A percentile compares a stretch with the other conserved stretches of the same genome.
Evolutionary conservation across 2,797 vertebrate genomes (phyloP).

Genomic region (Smutsia gigantea): DNA sequence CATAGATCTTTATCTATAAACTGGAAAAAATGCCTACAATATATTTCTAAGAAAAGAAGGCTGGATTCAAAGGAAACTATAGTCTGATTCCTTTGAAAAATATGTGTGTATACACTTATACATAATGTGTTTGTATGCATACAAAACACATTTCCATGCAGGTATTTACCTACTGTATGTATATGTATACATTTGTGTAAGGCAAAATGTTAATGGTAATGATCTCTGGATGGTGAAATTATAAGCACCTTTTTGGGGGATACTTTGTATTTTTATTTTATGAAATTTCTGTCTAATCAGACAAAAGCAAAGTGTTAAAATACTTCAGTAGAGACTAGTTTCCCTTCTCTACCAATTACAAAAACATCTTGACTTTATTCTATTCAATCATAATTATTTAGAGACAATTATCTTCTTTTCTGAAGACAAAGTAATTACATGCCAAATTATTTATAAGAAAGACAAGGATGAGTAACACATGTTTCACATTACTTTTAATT

Average conservation of each 20-base stretch:
- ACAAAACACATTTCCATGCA: background rate
- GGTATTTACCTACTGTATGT: background rate
- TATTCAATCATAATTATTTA: constrained; percentile 55
- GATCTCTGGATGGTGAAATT: background rate
- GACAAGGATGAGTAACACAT: constrained; percentile 45
- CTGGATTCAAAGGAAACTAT: background rate
- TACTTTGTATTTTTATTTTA: background rate
- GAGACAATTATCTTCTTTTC: constrained; percentile 40
- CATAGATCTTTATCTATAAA: background rate
- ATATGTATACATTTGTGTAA: background rate
- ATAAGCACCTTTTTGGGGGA: background rate
- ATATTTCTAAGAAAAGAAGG: constrained; percentile 12
- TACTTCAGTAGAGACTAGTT: background rate
- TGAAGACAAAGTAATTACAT: constrained; percentile 57
- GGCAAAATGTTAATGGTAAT: background rate
- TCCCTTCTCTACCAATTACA: constrained; percentile 26
- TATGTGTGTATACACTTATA: background rate
- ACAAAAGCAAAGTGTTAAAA: constrained; percentile 37
- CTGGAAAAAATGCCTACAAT: background rate
- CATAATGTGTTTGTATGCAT: background rate
- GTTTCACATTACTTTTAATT: constrained; percentile 55
- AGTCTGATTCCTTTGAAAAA: background rate
- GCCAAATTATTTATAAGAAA: constrained; percentile 51
- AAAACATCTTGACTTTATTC: constrained; percentile 54
- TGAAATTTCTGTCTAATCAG: constrained; percentile 26